phyloP scores from a whole-genome alignment of 1,140 invertebrate species.

The Agrypnia vestita region DNA sequence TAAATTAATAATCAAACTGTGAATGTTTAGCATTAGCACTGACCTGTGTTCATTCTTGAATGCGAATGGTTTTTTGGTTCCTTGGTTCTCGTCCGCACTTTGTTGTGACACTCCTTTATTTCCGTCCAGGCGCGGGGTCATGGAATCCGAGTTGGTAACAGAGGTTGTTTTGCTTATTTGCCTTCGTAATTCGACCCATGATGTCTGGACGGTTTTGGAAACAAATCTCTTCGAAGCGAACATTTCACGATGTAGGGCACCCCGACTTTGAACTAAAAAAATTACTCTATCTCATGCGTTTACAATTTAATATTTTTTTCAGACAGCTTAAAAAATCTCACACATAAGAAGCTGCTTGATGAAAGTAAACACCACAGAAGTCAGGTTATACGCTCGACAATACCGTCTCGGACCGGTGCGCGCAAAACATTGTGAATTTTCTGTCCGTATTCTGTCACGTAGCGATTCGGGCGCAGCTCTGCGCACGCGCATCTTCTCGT shows the following conservation, averaged over 20 bases:
- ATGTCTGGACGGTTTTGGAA: conserved; percentile 67
- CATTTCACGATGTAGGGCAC: conserved; percentile 62
- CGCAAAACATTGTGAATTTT: conserved; percentile 2
- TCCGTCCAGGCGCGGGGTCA: conserved; percentile 69
- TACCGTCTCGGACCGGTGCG: background rate
- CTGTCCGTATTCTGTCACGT: background rate
- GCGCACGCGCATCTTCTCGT: background rate
- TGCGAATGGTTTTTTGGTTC: conserved; percentile 69
- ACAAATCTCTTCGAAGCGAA: conserved; percentile 69
- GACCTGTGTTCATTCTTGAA: conserved; percentile 73
- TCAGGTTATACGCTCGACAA: conserved; percentile 1
- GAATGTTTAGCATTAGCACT: conserved; percentile 2
- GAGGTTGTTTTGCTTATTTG: conserved; percentile 74
- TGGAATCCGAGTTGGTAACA: conserved; percentile 74
- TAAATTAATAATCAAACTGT: background rate
- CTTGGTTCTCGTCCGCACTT: conserved; percentile 66
- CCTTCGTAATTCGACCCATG: conserved; percentile 70
- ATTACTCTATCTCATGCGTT: background rate
- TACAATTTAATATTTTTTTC: background rate
- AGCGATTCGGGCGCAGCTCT: background rate
- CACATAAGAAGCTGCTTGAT: background rate
- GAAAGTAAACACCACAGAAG: conserved; percentile 27
- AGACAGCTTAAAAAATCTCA: background rate
- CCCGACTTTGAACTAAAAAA: background rate
- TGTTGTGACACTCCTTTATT: conserved; percentile 60